phyloP scores from a whole-genome alignment of 1,140 invertebrate species.

The Drosophila ananassae region DNA sequence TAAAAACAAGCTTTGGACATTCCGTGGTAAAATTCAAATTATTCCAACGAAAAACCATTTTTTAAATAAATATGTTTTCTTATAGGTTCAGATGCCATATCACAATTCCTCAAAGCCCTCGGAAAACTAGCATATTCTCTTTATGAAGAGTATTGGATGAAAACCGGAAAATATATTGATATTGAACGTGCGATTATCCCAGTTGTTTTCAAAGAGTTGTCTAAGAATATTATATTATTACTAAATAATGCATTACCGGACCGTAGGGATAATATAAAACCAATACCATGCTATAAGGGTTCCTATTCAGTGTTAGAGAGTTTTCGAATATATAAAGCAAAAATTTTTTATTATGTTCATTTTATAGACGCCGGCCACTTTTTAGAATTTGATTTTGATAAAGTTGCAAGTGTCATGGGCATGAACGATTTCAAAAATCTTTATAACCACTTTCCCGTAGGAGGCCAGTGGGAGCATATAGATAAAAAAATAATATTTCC shows the following conservation, averaged over 20 bases:
- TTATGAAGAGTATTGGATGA: constrained; percentile 14
- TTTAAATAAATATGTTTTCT: neutral
- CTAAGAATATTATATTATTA: constrained; percentile 3
- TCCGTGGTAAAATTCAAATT: neutral
- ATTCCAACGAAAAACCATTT: neutral
- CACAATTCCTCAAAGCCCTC: neutral
- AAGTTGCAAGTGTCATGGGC: neutral
- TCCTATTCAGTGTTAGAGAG: neutral
- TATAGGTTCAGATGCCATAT: neutral
- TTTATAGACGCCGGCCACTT: neutral
- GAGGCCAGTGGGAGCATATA: neutral
- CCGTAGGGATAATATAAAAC: neutral
- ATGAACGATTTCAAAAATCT: neutral
- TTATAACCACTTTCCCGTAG: neutral
- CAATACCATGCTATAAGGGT: neutral
- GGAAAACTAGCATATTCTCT: neutral
- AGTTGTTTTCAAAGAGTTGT: constrained; percentile 16
- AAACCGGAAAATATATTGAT: neutral
- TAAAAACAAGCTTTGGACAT: constrained; percentile 2
- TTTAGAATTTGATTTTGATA: neutral
- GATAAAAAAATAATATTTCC: neutral
- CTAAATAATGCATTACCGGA: neutral
- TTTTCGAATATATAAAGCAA: neutral
- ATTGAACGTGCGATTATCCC: neutral
- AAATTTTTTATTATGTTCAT: neutral